These are phyloP conservation scores for Psettodes erumei DNA, from an alignment of 2,113 vertebrate genomes.

Conservation along the genomic window DNA sequence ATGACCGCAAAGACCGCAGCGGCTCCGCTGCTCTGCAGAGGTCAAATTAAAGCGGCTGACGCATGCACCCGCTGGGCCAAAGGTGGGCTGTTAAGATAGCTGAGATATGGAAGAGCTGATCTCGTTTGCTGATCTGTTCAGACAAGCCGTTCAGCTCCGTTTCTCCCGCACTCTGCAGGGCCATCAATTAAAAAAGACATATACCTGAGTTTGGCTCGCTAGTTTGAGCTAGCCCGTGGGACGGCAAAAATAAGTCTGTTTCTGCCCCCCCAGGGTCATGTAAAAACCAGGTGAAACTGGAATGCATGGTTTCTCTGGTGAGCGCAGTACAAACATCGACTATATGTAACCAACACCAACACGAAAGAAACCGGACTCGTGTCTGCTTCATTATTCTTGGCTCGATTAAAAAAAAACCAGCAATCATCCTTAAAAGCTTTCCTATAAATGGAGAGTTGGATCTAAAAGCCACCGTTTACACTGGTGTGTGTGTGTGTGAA, in stretches of 20 bases:
- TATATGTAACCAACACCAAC: slow-evolving; percentile 13
- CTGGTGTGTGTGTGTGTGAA: background rate
- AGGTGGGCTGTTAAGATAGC: slow-evolving; percentile 50
- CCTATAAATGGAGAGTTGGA: background rate
- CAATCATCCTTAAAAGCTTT: slow-evolving; percentile 2
- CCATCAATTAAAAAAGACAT: slow-evolving; percentile 44
- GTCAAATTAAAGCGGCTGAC: slow-evolving; percentile 14
- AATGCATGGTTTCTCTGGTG: slow-evolving; percentile 11
- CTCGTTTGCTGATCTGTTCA: slow-evolving; percentile 55
- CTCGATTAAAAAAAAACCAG: slow-evolving; percentile 6
- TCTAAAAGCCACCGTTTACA: slow-evolving; percentile 15
- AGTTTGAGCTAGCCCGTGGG: slow-evolving; percentile 5
- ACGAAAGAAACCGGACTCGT: slow-evolving; percentile 17
- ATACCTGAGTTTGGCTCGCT: background rate
- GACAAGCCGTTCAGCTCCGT: slow-evolving; percentile 55
- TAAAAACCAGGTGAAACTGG: slow-evolving; percentile 39
- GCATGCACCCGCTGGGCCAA: slow-evolving; percentile 31
- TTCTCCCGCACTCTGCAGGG: slow-evolving; percentile 34
- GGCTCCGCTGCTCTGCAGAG: background rate
- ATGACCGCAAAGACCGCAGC: slow-evolving; percentile 14
- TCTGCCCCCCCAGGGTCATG: slow-evolving; percentile 21
- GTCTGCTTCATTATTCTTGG: slow-evolving; percentile 18
- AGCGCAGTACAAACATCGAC: slow-evolving; percentile 27
- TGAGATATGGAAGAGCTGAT: slow-evolving; percentile 45
- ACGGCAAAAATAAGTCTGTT: slow-evolving; percentile 14